Evolutionary conservation across 2,797 vertebrate genomes (phyloP).

Genomic region (Micromesistius poutassou): DNA sequence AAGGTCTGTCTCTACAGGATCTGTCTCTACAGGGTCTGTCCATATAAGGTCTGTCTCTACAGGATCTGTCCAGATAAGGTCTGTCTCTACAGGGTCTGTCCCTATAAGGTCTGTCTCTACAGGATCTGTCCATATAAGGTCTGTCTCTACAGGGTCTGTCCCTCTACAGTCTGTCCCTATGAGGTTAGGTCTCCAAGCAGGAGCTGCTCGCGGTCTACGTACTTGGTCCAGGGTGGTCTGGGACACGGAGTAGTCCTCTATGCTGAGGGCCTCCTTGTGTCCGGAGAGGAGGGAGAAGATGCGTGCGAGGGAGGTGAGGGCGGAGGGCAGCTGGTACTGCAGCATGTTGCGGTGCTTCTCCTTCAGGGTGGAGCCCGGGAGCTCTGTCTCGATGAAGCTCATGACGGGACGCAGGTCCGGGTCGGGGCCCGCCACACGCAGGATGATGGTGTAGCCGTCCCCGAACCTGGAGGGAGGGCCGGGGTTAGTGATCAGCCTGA

Average conservation of each 20-base stretch:
- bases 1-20: background rate
- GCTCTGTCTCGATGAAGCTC: conserved; percentile 86
- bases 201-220: conserved; percentile 22
- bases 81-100: background rate
- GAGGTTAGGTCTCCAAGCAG: background rate
- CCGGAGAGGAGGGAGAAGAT: conserved; percentile 93
- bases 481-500: background rate
- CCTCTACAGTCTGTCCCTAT: background rate
- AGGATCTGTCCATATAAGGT: background rate
- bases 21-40: background rate
- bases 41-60: background rate
- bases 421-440: conserved; percentile 86
- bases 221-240: conserved; percentile 99
- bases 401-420: conserved; percentile 87
- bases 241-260: conserved; percentile 98
- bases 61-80: background rate
- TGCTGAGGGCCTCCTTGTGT: conserved; percentile 90
- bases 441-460: conserved; percentile 94
- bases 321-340: conserved; percentile 92
- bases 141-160: background rate
- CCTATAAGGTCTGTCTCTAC: background rate
- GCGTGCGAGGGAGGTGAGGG: conserved; percentile 87
- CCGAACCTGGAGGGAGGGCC: conserved; percentile 81
- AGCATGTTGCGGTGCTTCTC: conserved; percentile 97
- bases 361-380: conserved; percentile 90